These are phyloP conservation scores for Cyclophora punctaria DNA, from an alignment of 2,888 invertebrate species.

Conservation along the genomic window DNA sequence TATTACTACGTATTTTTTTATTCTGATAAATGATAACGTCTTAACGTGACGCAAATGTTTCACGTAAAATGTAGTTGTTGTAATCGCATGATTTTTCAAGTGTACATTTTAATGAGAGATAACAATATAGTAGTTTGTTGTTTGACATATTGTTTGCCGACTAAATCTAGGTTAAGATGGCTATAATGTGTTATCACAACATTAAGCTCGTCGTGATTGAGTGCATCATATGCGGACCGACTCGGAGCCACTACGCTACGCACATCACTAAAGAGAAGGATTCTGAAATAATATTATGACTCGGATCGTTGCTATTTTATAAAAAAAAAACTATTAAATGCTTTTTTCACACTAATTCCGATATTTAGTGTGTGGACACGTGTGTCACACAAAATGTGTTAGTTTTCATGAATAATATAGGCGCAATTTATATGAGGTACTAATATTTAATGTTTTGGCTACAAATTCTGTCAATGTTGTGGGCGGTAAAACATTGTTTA, in stretches of 20 bases:
- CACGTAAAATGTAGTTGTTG: conserved; percentile 2
- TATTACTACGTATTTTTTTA: not conserved
- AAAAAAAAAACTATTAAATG: no score
- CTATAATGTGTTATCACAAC: conserved; percentile 50
- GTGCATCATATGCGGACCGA: conserved; percentile 4
- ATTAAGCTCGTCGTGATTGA: conserved; percentile 29
- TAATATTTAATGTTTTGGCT: conserved; percentile 8
- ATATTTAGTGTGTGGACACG: conserved; percentile 3
- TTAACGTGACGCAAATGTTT: conserved; percentile 4
- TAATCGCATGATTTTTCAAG: conserved; percentile 2
- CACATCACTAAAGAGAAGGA: no score
- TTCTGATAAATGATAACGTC: conserved; percentile 4
- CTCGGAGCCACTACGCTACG: no score
- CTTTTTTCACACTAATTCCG: not conserved
- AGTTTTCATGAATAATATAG: not conserved
- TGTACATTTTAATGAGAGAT: conserved; percentile 14
- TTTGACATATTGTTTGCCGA: conserved; percentile 23
- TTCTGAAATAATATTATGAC: no score
- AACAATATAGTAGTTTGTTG: conserved; percentile 16
- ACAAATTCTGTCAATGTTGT: conserved; percentile 7
- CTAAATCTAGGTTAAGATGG: conserved; percentile 46
- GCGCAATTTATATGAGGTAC: conserved; percentile 1
- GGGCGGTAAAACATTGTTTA: conserved; percentile 8
- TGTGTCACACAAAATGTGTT: not conserved
- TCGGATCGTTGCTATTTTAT: not conserved